A percentile compares a stretch with the other conserved stretches of the same genome.
These are phyloP conservation scores for Acholoe squamosa DNA, from an alignment of 2,888 invertebrate genomes.

Conservation along the genomic window DNA sequence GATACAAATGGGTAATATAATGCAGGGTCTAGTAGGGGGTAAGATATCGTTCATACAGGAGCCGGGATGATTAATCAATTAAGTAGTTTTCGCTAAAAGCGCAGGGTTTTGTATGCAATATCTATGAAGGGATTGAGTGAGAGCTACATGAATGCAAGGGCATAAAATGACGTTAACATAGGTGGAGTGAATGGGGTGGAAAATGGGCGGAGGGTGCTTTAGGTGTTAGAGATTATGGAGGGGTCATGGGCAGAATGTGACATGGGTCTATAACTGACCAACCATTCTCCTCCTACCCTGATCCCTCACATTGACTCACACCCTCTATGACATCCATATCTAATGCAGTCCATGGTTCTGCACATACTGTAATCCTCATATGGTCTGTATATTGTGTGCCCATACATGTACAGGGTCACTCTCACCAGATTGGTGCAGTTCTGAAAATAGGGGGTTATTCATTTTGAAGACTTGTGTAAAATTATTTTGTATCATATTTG, in stretches of 20 bases:
- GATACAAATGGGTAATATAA: constrained; percentile 49
- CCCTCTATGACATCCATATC: too few species aligned
- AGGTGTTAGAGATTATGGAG: not conserved
- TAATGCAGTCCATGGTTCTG: too few species aligned
- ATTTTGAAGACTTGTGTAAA: too few species aligned
- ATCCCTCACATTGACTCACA: too few species aligned
- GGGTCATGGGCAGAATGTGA: constrained; percentile 27
- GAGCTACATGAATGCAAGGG: not conserved
- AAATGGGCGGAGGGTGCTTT: not conserved
- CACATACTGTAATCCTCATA: too few species aligned
- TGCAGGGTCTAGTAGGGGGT: not conserved
- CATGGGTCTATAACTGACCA: constrained; percentile 7
- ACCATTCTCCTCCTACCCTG: not conserved
- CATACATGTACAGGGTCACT: too few species aligned
- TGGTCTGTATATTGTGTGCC: too few species aligned
- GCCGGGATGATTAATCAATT: constrained; percentile 3
- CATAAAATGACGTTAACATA: not conserved
- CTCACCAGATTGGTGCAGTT: too few species aligned
- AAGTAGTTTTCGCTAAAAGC: constrained; percentile 6
- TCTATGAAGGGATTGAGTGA: not conserved
- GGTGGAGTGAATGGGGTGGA: not conserved
- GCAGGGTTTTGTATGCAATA: not conserved
- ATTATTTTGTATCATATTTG: too few species aligned
- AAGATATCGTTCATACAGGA: not conserved
- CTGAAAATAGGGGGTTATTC: too few species aligned